These are phyloP conservation scores for Microcebus griseorufus DNA, from an alignment of 2,113 vertebrate genomes.

Conservation along the genomic window DNA sequence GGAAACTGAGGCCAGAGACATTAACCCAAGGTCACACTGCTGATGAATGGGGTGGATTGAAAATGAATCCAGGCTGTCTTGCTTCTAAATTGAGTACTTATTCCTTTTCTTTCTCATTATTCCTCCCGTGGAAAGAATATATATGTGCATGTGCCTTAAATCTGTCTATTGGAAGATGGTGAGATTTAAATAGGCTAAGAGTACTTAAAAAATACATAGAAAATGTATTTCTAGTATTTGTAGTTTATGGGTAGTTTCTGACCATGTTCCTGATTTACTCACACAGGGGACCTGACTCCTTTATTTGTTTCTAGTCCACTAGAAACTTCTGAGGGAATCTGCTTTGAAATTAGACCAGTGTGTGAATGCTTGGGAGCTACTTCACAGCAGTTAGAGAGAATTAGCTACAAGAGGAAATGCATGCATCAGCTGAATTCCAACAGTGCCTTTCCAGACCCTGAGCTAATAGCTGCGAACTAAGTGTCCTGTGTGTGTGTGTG, in stretches of 20 bases:
- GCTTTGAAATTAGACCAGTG: background rate
- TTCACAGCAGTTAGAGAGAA: background rate
- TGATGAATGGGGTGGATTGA: background rate
- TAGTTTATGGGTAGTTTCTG: background rate
- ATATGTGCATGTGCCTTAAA: background rate
- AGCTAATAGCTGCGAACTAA: constrained; percentile 43
- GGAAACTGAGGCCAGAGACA: background rate
- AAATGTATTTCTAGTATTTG: background rate
- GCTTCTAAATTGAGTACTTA: background rate
- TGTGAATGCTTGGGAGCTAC: background rate
- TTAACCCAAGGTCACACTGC: background rate
- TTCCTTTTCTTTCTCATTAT: background rate
- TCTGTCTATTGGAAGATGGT: background rate
- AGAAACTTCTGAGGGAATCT: background rate
- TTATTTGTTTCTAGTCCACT: background rate
- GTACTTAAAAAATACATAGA: background rate
- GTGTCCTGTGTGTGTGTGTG: background rate
- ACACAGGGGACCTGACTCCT: background rate
- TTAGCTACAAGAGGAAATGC: constrained; percentile 15
- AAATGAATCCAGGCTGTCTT: background rate
- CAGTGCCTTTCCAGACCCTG: constrained; percentile 37
- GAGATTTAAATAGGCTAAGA: background rate
- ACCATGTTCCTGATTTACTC: background rate
- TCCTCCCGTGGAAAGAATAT: background rate
- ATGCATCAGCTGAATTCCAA: background rate